These are phyloP conservation scores for Leucozona laternaria DNA, from an alignment of 2,888 invertebrate genomes.

Conservation along the genomic window DNA sequence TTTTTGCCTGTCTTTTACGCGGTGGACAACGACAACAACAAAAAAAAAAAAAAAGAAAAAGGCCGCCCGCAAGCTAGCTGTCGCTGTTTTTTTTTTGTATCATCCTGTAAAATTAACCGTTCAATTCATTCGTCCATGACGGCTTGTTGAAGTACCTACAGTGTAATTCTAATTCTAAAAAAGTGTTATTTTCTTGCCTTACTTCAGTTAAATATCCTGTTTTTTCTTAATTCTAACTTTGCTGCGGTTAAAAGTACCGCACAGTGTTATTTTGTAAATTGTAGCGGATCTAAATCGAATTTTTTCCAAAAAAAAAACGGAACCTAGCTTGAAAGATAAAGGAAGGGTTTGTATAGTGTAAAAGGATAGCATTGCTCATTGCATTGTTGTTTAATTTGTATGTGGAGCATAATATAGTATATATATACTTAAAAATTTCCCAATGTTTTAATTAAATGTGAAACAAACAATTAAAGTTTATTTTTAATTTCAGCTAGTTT, in stretches of 20 bases:
- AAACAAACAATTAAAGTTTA: background rate
- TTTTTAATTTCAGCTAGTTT: background rate
- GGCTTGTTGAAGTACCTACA: slow-evolving; percentile 26
- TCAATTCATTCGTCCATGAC: slow-evolving; percentile 57
- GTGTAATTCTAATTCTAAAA: background rate
- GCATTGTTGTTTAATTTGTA: background rate
- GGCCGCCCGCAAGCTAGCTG: slow-evolving; percentile 30
- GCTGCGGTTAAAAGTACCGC: slow-evolving; percentile 24
- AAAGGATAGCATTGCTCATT: background rate
- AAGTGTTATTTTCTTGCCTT: slow-evolving; percentile 16
- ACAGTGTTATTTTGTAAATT: slow-evolving; percentile 4
- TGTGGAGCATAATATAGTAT: background rate
- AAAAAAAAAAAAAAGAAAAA: background rate
- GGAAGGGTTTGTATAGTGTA: slow-evolving; percentile 60
- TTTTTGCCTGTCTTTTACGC: background rate
- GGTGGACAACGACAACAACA: background rate
- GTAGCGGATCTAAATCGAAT: background rate
- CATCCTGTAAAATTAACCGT: slow-evolving; percentile 51
- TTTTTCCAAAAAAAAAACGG: background rate
- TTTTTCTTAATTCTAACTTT: background rate
- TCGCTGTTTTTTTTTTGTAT: slow-evolving; percentile 23
- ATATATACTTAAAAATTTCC: background rate
- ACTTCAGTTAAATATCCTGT: slow-evolving; percentile 10
- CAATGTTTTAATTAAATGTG: background rate
- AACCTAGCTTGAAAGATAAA: slow-evolving; percentile 7